Evolutionary conservation across 2,797 vertebrate species (phyloP), one percentile per base, ranked within the genome.

Genomic region (Psittacula echo): DNA sequence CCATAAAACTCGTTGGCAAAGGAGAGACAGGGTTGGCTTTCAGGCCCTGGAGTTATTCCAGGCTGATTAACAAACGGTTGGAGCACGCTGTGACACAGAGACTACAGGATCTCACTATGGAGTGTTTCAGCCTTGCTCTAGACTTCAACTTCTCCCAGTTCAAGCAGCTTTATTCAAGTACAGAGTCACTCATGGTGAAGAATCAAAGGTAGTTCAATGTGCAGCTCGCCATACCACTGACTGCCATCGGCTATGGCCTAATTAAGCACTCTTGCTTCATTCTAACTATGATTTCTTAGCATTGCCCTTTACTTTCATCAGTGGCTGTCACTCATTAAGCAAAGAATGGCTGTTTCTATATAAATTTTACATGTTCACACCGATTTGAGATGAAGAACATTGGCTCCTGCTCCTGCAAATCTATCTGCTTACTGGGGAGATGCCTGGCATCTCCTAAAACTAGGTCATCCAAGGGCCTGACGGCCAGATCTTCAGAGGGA

Each of bases 1-100:
- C 65, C 24, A 22, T n/a, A 91, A 95, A 93, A 90, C 47, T 27
- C 68, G 47, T 62, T 71, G 89, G 74, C 83, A 93, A 92, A 84
- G 51, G 30, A 85, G 50, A 68, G 24, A 27, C 3, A 3, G 37
- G 32, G 30, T 29, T 93, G 85, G 95, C 80, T 93, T 88, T 77
- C 66, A 54, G 54, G 37, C 37, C 70, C 60, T 91, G 87, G 85
- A 2, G 0, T 10, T 70, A 39, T 6, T 95, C 91, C 89, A 94
- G 80, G 30, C 44, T 86, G 61, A 90, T 76, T 94, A 96, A 91
- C 44, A n/a, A 88, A 78, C 1, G 9, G 45, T 1, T 4, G 10
- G 82, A 93, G 83, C 73, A 45, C 0, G 0, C 20, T 41, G 54
- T 5, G 42, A 65, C 2, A 7, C 47, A 48, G 44, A 1, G 11